Base-by-base conservation (phyloP, 1,140 invertebrate species). In the Leptinotarsa texana region DNA sequence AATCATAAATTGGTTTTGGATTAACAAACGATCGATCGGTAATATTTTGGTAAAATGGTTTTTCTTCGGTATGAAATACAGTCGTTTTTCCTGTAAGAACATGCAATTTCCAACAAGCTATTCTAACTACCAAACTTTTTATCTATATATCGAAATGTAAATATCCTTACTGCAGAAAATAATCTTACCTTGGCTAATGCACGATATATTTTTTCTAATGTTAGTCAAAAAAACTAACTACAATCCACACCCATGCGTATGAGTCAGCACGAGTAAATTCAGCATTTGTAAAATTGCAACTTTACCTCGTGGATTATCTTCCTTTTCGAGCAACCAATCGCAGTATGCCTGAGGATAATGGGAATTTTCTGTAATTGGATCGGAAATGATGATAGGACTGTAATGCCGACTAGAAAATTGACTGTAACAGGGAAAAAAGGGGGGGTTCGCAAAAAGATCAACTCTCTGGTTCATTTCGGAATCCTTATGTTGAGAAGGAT, bases 51-150 rank as follows among this genome's bases (percentile, higher is more conserved):
- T 21, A 47, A 27, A 69, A 69, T 47, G 24, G 27, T 69, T 47
- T 69, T 42, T 80, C 82, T 81, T 83, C 83, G 69, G 84, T 78
- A 17, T 57, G 51, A 57, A 57, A 57, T 57, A 57, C 51, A 63
- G 83, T 84, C 80, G 82, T 75, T 81, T 79, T 82, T 84, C 83
- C 84, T 85, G 84, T 75, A 85, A 84, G 80, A 84, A 85, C 84
- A 84, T 84, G 84, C 84, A 82, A 75, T 81, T 78, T 84, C 83
- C 81, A 84, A 84, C 82, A 84, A 84, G 82, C 83, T 80, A 80
- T 80, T 78, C 80, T 83, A 84, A 81, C 83, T 83, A 84, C 81
- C 77, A 82, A 79, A 76, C 75, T 78, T 76, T 57, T 77, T 78
- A 77, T 76, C 77, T 76, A 76, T 75, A 74, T 71, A 78, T 74